Percentiles rank a stretch among this genome's conserved stretches.
phyloP scores from a whole-genome alignment of 2,888 invertebrate genomes.

The Bimastos eiseni region DNA sequence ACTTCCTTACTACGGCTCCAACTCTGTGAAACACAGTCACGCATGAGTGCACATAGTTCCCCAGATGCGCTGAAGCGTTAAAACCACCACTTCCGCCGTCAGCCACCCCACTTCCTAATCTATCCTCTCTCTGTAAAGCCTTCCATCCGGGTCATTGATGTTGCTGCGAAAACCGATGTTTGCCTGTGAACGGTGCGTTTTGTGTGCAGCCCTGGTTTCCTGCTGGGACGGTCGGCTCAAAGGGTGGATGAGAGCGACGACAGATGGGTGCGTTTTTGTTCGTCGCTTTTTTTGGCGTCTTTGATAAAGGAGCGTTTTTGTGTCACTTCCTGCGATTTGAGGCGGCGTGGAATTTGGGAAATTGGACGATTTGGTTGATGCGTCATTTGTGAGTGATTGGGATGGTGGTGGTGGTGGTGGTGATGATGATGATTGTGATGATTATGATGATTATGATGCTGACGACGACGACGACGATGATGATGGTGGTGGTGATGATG shows the following conservation, averaged over 20 bases:
- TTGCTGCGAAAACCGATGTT: neutral
- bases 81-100: conserved; percentile 8
- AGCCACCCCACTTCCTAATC: conserved; percentile 3
- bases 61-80: neutral
- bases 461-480: neutral
- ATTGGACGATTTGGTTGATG: neutral
- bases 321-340: conserved; percentile 20
- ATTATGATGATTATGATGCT: neutral
- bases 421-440: neutral
- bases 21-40: neutral
- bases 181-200: neutral
- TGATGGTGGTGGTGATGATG: neutral
- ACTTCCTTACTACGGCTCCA: neutral
- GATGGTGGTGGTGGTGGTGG: neutral
- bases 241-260: neutral
- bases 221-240: neutral
- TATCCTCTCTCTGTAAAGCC: neutral
- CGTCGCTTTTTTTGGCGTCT: neutral
- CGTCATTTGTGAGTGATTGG: neutral
- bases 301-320: neutral
- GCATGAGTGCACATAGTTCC: neutral
- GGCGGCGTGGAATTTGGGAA: neutral
- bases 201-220: neutral
- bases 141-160: conserved; percentile 19
- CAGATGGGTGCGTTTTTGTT: conserved; percentile 25